A percentile compares a stretch with the other conserved stretches of the same genome.
Conservation (phyloP, 2,888 invertebrate genomes). For the Gryllus longicercus region DNA sequence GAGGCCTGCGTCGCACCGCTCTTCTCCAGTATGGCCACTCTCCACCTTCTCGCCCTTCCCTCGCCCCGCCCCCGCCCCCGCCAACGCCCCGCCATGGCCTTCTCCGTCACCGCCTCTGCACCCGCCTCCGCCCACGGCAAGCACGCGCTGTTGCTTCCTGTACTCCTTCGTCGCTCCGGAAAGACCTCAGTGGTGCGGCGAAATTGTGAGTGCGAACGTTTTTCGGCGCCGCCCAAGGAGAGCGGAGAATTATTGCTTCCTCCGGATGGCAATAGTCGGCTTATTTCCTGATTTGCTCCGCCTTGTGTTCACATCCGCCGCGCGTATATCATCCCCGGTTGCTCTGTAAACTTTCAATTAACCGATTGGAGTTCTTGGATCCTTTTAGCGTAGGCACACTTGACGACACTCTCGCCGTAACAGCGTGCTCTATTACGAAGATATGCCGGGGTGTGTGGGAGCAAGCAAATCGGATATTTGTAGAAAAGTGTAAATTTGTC, state of each 20-base stretch:
- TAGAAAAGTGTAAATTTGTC: no score
- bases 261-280: constrained; percentile 8
- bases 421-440: no score
- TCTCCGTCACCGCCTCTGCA: neutral
- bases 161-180: constrained; percentile 11
- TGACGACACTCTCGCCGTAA: no score
- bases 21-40: no score
- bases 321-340: neutral
- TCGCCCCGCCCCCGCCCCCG: neutral
- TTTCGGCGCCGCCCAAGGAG: neutral
- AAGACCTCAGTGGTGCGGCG: neutral
- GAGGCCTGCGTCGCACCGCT: no score
- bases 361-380: constrained; percentile 17
- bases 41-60: neutral
- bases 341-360: constrained; percentile 11
- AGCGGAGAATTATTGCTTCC: constrained; percentile 1
- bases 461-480: no score
- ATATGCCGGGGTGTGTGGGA: no score
- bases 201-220: neutral
- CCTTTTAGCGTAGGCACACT: neutral
- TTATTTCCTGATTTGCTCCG: constrained; percentile 17
- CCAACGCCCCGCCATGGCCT: neutral
- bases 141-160: neutral
- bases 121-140: neutral
- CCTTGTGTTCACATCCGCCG: constrained; percentile 17